Base-by-base conservation (phyloP, 2,797 vertebrate genomes). In the Phoebastria nigripes region DNA sequence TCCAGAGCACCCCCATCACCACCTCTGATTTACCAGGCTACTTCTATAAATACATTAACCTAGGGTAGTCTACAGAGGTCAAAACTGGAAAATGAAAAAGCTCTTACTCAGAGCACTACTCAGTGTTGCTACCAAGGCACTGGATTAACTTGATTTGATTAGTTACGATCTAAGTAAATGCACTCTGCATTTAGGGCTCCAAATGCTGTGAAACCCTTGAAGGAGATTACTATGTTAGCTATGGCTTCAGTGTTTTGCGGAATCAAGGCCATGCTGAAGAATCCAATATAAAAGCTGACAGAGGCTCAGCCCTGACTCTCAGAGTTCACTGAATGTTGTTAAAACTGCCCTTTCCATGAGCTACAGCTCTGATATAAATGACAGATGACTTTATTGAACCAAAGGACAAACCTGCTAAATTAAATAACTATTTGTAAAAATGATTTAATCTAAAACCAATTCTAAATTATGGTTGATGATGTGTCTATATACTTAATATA, bases 381-480 rank as follows among this genome's bases (percentile, higher is more conserved):
- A 91, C 74, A 92, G 52, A 77, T 65, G 37, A 93, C 88, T 96
- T 95, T 28, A 89, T 49, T 80, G 71, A 90, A 80, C 52, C 63
- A 61, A 92, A 91, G 63, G 81, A 95, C 63, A 95, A 93, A 87
- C 33, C 72, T 85, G 83, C 37, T 85, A 90, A 87, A 95, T 94
- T 82, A 95, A 95, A 93, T 63, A 90, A 87, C 66, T 91, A 63
- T 79, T 92, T 93, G 90, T 87, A 90, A 94, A 96, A 96, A 59
- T 49, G 3, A 89, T 73, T 95, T 89, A 79, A 90, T 82, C 85
- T 88, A 93, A 93, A 96, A 90, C 4, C 93, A 95, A 94, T 96
- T 94, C 83, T 87, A 94, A 95, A 91, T 95, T 76, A 89, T 41
- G 28, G 70, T 26, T 92, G 94, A 93, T 95, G 71, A 94, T 91